Evolutionary conservation across 2,888 invertebrate species (phyloP), one percentile per base, ranked within the genome.

Genomic region (Lasioglossum vierecki): DNA sequence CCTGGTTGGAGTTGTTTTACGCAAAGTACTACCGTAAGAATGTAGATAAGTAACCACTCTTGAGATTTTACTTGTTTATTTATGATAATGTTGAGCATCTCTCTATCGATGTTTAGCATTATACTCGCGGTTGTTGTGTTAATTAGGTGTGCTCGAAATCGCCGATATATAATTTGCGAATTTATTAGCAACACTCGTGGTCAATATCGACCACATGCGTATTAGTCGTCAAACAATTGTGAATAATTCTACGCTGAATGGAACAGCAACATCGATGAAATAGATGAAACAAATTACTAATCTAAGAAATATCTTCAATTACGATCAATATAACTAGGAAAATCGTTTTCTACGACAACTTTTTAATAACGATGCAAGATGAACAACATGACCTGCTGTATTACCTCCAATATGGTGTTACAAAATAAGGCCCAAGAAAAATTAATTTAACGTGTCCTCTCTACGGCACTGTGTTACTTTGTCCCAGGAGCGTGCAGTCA

Each of bases 381-480:
- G 18, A 66, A 66, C 35, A 66, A 63, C 30, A 30, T 30, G 5
- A 6, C 30, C 15, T 6, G 6, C 15, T n/a, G 3, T 9, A 15
- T 57, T 44, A 39, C 46, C 9, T 26, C 15, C 44, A 68, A 26
- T 74, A 11, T 57, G 75, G 75, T 41, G 9, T 75, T 39, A 5
- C 9, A 76, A 74, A 26, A 68, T 66, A 4, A 70, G 66, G 49
- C 53, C 8, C 1, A 0, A 26, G 68, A 4, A 26, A 2, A 41
- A 26, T 57, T 39, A 74, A 30, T 15, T 30, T 73, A 46, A 53
- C 18, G 49, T 30, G 49, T 60, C 4, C 18, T 74, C 22, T 39
- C 5, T 72, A 87, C 87, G 76, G 6, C 44, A 78, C 87, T 87
- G 87, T 76, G 39, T 26, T 63, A 60, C 74, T 86, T 81, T 79